Evolutionary conservation across 2,113 vertebrate species (phyloP), one percentile per base, ranked within the genome.

Genomic region (Dasyornis broadbenti): DNA sequence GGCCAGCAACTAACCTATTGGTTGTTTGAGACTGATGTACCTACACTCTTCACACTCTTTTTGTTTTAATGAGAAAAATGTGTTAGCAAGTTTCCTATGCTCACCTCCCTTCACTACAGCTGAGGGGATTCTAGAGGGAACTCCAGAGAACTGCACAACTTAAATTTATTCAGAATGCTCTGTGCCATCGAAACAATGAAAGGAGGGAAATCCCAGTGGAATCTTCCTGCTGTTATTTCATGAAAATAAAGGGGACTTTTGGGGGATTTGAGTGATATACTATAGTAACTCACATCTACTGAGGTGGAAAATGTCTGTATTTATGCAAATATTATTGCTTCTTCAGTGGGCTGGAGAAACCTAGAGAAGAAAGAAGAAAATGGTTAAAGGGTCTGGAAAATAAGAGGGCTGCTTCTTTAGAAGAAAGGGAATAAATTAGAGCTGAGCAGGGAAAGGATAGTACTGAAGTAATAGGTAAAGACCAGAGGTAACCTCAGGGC

Each of bases 21-120:
- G 21, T 30, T 82, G 12, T 49, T 50, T 80, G 72, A 80, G 44
- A 19, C 3, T 56, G 40, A 72, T 4, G 1, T 23, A 66, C 13
- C 30, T 35, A 44, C 7, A 45, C 0, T 2, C 24, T 37, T 77
- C 45, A 65, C 6, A 22, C 2, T 5, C 1, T 3, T 50, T 45
- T 24, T 75, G 23, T 64, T 86, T 59, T 42, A 10, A 31, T 23
- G 27, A 66, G 35, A 33, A 71, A 82, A 64, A 23, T 7, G 2
- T 6, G 4, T 44, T 53, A 78, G 18, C 9, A 42, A 40, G 31
- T 47, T 27, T 50, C 10, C 44, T 54, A 6, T 65, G 49, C 16
- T 78, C 35, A 53, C 6, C 7, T 82, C 21, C 31, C 40, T 71
- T 76, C 75, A 20, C 22, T 53, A 4, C 4, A 53, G 33, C 23